Percentiles rank a stretch among this genome's conserved stretches.
Conservation (phyloP, 2,113 vertebrate genomes). For the Dromas ardeola region DNA sequence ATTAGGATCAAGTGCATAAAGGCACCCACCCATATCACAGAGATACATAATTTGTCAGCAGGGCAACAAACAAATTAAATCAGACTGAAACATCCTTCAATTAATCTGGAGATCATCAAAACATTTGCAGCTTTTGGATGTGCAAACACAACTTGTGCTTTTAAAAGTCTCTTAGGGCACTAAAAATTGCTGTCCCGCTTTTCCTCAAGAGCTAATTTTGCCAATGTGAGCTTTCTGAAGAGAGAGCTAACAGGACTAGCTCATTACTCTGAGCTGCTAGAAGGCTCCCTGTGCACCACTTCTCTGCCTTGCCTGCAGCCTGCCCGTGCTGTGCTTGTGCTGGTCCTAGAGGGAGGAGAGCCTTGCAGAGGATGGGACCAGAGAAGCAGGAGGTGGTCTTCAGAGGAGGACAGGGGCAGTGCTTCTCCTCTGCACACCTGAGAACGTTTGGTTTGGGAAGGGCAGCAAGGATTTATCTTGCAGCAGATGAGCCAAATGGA, state of each 20-base stretch:
- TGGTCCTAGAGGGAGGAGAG: background rate
- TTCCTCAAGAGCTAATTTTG: background rate
- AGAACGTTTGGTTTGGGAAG: background rate
- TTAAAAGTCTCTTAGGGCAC: background rate
- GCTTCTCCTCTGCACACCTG: background rate
- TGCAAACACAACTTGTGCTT: background rate
- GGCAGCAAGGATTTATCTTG: background rate
- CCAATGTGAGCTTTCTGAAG: background rate
- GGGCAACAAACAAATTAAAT: background rate
- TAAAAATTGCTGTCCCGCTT: background rate
- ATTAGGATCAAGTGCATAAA: background rate
- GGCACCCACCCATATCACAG: background rate
- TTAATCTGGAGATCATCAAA: constrained; percentile 14
- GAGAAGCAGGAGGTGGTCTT: background rate
- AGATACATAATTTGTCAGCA: background rate
- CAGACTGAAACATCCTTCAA: background rate
- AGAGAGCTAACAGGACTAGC: background rate
- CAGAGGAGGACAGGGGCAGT: background rate
- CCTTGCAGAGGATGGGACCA: background rate
- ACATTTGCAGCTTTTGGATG: background rate
- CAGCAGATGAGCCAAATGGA: background rate
- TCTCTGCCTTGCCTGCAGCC: background rate
- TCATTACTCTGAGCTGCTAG: background rate
- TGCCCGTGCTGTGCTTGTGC: background rate
- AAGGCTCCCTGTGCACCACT: background rate